Conservation (phyloP, 2,888 invertebrate species). For the Dorcus hopei region DNA sequence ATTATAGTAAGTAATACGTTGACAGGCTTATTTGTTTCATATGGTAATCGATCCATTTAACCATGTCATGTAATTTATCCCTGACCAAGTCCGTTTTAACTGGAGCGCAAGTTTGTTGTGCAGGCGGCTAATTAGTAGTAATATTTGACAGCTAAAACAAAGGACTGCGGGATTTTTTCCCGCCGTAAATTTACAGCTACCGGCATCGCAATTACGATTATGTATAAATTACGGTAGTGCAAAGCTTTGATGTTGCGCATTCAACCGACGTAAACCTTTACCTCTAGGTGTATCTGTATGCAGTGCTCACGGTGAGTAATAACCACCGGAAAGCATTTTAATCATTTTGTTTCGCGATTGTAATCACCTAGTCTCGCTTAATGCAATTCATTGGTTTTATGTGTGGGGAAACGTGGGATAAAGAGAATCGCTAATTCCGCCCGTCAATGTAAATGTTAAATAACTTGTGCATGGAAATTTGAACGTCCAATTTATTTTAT, state of each 20-base stretch:
- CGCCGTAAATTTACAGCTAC: neutral
- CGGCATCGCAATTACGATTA: constrained; percentile 1
- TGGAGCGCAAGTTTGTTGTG: neutral
- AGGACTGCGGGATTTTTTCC: neutral
- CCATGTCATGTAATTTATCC: too few relatives aligned
- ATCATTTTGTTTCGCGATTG: neutral
- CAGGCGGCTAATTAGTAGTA: neutral
- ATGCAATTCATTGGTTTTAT: too few relatives aligned
- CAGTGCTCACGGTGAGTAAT: neutral
- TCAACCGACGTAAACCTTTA: constrained; percentile 2
- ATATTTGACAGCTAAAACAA: neutral
- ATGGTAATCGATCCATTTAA: too few relatives aligned
- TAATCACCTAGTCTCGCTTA: too few relatives aligned
- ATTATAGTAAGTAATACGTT: too few relatives aligned
- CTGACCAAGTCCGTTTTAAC: too few relatives aligned
- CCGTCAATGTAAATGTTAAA: too few relatives aligned
- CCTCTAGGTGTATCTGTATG: constrained; percentile 1
- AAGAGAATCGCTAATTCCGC: too few relatives aligned
- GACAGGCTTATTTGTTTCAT: too few relatives aligned
- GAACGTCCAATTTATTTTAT: too few relatives aligned
- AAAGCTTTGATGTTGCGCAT: neutral
- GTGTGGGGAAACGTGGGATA: too few relatives aligned
- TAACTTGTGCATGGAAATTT: too few relatives aligned
- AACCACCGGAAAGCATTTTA: neutral
- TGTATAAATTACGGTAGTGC: constrained; percentile 1